Evolutionary conservation across 2,888 invertebrate genomes (phyloP), one percentile per base, ranked within the genome.

Genomic region (Lingula anatina): DNA sequence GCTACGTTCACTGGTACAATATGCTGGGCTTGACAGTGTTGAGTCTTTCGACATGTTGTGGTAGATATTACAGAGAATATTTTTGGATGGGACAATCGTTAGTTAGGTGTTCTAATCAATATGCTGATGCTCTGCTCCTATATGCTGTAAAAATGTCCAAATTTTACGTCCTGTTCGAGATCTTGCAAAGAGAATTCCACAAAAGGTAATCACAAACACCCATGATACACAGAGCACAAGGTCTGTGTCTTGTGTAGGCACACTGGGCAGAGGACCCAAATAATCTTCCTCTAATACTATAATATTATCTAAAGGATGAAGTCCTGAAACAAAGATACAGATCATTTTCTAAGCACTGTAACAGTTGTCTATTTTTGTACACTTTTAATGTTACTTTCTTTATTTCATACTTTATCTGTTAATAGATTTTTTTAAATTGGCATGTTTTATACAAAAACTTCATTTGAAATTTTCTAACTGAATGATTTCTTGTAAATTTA

Each of bases 151-250:
- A 41, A 57, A 57, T 24, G 62, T 64, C 20, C 69, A 66, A 50
- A 64, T 59, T 47, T 62, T 62, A 44, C 68, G 68, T 20, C 70
- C 70, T 26, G 61, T 56, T 12, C 50, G 57, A 31, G 67, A 68
- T 40, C 60, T 56, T 20, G 67, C 54, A 49, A 71, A 65, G 53
- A 67, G 61, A 51, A 60, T 63, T 2, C 54, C 52, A 24, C 60
- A 60, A 53, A 62, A 70, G 27, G 58, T 71, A 5, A 87, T 72
- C 47, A 93, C 88, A 70, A 95, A 94, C 24, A 84, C 60, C 92
- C 93, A 95, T 0, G 94, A 86, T 7, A 91, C 69, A 44, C 87
- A 82, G 36, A 95, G 78, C 64, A 88, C 87, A 68, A 87, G 86
- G 76, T 95, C 94, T 0, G 86, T 84, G 59, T 87, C 87, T 59